A percentile compares a stretch with the other conserved stretches of the same genome.
Evolutionary conservation across 2,888 invertebrate species (phyloP).

Genomic region (Meandrusa payeni): DNA sequence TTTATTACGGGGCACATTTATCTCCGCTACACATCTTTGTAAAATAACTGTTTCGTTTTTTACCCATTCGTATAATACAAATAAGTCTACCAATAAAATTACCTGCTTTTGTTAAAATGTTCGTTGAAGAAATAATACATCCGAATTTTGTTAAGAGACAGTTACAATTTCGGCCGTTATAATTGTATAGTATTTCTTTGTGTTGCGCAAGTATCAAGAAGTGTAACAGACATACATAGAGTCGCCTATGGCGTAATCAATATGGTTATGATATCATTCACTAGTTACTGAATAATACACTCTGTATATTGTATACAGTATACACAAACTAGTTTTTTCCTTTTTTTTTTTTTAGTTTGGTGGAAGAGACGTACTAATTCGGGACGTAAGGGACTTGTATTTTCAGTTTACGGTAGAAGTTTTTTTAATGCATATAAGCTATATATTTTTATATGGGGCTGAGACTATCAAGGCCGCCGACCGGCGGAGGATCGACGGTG

Average conservation of each 20-base stretch:
- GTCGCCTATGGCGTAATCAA: slow-evolving; percentile 27
- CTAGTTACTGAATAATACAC: too few species aligned
- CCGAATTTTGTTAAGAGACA: slow-evolving; percentile 70
- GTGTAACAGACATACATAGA: slow-evolving; percentile 46
- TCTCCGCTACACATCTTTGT: slow-evolving; percentile 52
- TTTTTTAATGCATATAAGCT: too few species aligned
- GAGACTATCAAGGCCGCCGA: too few species aligned
- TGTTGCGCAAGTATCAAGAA: slow-evolving; percentile 47
- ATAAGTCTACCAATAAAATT: slow-evolving; percentile 62
- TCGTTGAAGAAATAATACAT: slow-evolving; percentile 53
- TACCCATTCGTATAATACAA: slow-evolving; percentile 51
- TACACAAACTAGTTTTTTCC: too few species aligned
- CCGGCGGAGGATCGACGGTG: too few species aligned
- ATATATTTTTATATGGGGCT: too few species aligned
- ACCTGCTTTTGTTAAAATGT: slow-evolving; percentile 70
- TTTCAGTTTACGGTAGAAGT: too few species aligned
- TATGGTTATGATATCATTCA: too few species aligned
- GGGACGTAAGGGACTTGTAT: too few species aligned
- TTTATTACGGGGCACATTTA: slow-evolving; percentile 63
- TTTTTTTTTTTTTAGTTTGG: too few species aligned
- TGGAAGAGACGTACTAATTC: too few species aligned
- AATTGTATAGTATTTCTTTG: slow-evolving; percentile 79
- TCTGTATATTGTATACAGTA: too few species aligned
- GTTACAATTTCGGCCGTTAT: slow-evolving; percentile 80
- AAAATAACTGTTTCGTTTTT: slow-evolving; percentile 62